Evolutionary conservation across 2,797 vertebrate genomes (phyloP).

Genomic region (Leucoraja ocellata): DNA sequence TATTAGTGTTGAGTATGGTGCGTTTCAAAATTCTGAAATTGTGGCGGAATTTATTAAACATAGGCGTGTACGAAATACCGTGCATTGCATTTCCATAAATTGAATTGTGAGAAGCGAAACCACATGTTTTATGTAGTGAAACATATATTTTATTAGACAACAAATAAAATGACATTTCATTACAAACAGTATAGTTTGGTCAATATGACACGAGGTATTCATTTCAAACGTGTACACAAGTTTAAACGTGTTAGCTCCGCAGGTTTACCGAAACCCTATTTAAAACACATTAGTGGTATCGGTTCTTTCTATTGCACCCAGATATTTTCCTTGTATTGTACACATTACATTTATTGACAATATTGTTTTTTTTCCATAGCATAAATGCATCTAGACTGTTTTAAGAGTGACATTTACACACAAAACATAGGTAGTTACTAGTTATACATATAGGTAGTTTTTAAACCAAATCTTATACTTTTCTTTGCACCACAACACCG

Average conservation of each 20-base stretch:
- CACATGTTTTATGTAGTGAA: constrained; percentile 29
- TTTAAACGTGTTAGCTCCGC: constrained; percentile 52
- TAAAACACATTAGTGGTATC: constrained; percentile 52
- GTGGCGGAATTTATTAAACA: neutral
- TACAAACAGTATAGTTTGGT: constrained; percentile 72
- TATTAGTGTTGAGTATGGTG: neutral
- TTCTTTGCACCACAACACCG: constrained; percentile 37
- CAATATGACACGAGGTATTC: constrained; percentile 88
- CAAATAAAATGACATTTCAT: constrained; percentile 65
- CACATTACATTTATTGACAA: constrained; percentile 66
- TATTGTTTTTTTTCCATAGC: constrained; percentile 66
- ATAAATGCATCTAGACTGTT: constrained; percentile 57
- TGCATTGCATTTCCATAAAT: neutral
- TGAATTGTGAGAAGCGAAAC: neutral
- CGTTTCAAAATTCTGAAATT: neutral
- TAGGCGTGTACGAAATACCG: neutral
- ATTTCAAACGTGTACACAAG: constrained; percentile 64
- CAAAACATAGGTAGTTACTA: constrained; percentile 70
- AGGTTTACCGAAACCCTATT: constrained; percentile 53
- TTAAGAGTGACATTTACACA: constrained; percentile 56
- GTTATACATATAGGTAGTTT: constrained; percentile 53
- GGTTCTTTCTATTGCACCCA: constrained; percentile 61
- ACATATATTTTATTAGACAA: constrained; percentile 68
- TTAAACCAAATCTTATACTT: constrained; percentile 35
- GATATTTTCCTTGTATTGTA: constrained; percentile 56